Evolutionary conservation across 2,797 vertebrate species (phyloP), one percentile per base, ranked within the genome.

Genomic region (Rachycentron canadum): DNA sequence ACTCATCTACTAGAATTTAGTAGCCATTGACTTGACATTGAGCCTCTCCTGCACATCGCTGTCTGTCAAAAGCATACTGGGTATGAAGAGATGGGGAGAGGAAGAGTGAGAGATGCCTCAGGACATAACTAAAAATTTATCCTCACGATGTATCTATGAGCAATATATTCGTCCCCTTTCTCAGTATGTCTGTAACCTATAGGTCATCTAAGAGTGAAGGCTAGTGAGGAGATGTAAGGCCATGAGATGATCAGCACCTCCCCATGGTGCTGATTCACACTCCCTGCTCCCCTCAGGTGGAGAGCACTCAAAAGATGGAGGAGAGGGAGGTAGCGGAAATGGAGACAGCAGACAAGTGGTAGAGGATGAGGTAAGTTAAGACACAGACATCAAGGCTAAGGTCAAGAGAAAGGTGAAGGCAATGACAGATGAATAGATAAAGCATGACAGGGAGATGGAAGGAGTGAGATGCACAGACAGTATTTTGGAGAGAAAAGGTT

Each of bases 351-450:
- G 49, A 76, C 55, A 81, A 70, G 82, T 58, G 53, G 59, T 23
- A 7, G 49, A 65, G 63, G 72, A 83, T 71, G 86, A 78, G 66
- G 75, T 73, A 72, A 34, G 71, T 62, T 78, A 52, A 78, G 34
- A 72, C 38, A 53, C 40, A 43, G 62, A 69, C 71, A 59, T 78
- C 56, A 55, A 82, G 68, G 69, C 49, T 56, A 26, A 86, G 86
- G 82, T 88, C 76, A 74, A 57, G 49, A 62, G 41, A 73, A 81
- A 86, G 76, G 80, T 75, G 75, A 81, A 64, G 30, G 62, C 57
- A 78, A 52, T 81, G 86, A 82, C 89, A 68, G 81, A 55, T 84
- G 12, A 78, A 85, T 56, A 75, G 47, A 89, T 86, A 41, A 64
- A 72, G 81, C 11, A 21, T 84, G 88, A 69, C 78, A 83, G 70